Evolutionary conservation across 2,797 vertebrate genomes (phyloP).

Genomic region (Sebastes oblongus): DNA sequence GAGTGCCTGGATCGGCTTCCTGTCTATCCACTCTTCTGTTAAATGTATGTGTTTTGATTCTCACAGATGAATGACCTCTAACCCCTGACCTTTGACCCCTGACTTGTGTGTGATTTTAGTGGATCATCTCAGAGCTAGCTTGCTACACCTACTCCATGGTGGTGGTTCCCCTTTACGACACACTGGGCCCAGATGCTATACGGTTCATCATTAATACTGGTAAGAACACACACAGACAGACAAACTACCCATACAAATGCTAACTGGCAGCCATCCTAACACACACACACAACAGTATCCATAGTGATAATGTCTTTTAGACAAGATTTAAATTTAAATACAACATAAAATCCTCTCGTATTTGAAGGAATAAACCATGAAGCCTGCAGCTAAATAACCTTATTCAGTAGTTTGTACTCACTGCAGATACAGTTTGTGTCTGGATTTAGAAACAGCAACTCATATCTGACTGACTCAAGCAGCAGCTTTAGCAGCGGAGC

Average conservation of each 20-base stretch:
- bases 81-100: constrained; percentile 6
- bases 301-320: neutral
- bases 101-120: constrained; percentile 80
- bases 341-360: neutral
- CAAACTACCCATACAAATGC: neutral
- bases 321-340: neutral
- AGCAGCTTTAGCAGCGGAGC: neutral
- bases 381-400: neutral
- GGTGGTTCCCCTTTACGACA: constrained; percentile 96
- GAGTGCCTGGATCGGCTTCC: no score
- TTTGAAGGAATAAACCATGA: neutral
- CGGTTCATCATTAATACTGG: constrained; percentile 96
- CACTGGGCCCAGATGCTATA: constrained; percentile 93
- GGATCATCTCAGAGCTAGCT: constrained; percentile 97
- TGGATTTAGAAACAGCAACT: neutral
- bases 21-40: no score
- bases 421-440: neutral
- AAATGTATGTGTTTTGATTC: neutral
- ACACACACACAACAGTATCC: neutral
- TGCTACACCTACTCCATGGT: constrained; percentile 99
- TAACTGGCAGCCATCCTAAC: neutral
- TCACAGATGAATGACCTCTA: neutral
- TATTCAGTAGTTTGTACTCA: neutral
- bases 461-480: neutral
- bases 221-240: constrained; percentile 63